Evolutionary conservation across 2,888 invertebrate genomes (phyloP).

Genomic region (Herminia tarsipennalis): DNA sequence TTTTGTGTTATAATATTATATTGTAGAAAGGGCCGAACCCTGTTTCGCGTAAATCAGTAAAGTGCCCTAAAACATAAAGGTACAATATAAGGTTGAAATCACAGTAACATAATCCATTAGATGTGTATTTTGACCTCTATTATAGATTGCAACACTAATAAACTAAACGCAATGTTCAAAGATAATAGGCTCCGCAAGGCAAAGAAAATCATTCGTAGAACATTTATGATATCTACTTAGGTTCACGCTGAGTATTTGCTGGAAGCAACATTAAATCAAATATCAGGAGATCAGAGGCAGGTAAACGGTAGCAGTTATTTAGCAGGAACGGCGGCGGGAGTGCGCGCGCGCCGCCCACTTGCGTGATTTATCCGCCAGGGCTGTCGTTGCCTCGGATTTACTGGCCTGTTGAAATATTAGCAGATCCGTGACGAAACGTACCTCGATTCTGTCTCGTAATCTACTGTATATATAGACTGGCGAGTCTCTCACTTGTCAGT

Average conservation of each 20-base stretch:
- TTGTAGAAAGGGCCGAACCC: too few species aligned
- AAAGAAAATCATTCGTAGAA: conserved; percentile 26
- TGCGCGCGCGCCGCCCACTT: conserved; percentile 70
- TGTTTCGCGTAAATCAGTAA: too few species aligned
- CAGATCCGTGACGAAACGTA: conserved; percentile 72
- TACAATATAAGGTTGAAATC: too few species aligned
- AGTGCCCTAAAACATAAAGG: too few species aligned
- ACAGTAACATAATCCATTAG: too few species aligned
- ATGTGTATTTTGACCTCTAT: too few species aligned
- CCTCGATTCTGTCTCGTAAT: conserved; percentile 53
- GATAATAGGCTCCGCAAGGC: conserved; percentile 8
- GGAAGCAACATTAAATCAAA: conserved; percentile 77
- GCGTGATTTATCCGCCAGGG: conserved; percentile 75
- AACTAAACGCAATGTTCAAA: conserved; percentile 3
- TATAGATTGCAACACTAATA: neutral
- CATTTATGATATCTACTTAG: conserved; percentile 51
- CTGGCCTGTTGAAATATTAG: conserved; percentile 74
- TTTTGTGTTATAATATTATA: too few species aligned
- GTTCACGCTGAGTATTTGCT: conserved; percentile 55
- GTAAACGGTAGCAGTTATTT: conserved; percentile 83
- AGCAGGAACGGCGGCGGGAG: conserved; percentile 65
- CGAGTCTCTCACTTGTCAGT: conserved; percentile 46
- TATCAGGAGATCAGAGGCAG: conserved; percentile 82
- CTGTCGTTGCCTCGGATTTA: conserved; percentile 63
- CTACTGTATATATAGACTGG: conserved; percentile 44